A percentile compares a stretch with the other conserved stretches of the same genome.
Evolutionary conservation across 2,797 vertebrate species (phyloP).

Genomic region (Pyrocephalus nanus): DNA sequence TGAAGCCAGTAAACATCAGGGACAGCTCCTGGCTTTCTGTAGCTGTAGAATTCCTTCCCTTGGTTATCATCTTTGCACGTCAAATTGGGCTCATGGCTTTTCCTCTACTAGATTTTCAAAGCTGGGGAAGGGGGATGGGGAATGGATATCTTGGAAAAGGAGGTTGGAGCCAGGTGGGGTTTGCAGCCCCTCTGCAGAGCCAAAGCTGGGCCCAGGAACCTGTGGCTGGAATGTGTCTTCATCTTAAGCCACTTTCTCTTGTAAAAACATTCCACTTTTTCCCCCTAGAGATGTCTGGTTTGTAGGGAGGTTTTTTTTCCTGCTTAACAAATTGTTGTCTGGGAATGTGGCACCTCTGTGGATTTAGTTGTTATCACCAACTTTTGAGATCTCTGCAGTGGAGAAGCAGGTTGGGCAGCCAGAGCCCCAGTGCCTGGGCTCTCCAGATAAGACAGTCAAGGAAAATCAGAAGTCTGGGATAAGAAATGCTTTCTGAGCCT

Average conservation of each 20-base stretch:
- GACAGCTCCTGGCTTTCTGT: neutral
- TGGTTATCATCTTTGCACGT: fast-evolving
- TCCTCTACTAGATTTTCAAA: neutral
- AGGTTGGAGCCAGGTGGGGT: neutral
- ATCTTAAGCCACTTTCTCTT: neutral
- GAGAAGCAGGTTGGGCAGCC: neutral
- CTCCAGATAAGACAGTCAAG: neutral
- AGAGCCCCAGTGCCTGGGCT: neutral
- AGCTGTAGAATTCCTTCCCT: neutral
- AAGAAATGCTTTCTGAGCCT: neutral
- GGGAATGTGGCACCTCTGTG: neutral
- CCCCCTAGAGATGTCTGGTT: neutral
- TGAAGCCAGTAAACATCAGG: neutral
- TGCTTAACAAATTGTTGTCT: neutral
- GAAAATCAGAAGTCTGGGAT: neutral
- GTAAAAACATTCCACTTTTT: neutral
- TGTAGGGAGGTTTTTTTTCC: neutral
- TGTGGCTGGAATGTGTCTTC: neutral
- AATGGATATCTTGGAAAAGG: neutral
- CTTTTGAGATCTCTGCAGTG: neutral
- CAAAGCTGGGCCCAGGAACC: no score
- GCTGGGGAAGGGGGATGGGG: neutral
- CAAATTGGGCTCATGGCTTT: neutral
- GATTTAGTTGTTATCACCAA: neutral
- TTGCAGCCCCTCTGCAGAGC: neutral